Base-by-base conservation (phyloP, 2,888 invertebrate genomes). In the Melikaiella ostensackeni region DNA sequence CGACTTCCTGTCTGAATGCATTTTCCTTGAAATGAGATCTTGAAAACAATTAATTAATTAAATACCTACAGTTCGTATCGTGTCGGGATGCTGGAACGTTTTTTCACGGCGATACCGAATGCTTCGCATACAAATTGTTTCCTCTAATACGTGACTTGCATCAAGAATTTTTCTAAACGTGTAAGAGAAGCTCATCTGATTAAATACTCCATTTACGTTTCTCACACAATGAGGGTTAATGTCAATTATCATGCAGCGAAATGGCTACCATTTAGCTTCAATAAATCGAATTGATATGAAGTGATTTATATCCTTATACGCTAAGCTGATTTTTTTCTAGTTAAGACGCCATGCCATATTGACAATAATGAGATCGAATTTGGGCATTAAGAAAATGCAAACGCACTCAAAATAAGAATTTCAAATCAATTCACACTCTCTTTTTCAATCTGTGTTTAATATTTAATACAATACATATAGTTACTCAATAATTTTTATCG, bases 1-100 rank as follows among this genome's bases (percentile, higher is more conserved):
- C 24, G 19, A 42, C 38, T 64, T 21, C 30, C 16, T 57, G 24
- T 57, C 21, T n/a, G 21, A 24, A 21, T 57, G n/a, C 3, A 57
- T 9, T 21, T 57, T 77, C 13, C 30, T 35, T 61, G 63, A 59
- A 61, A 46, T 75, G 63, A 46, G 55, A 70, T 74, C 74, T 64
- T 38, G 62, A 35, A 74, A 75, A 74, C 64, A 76, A 79, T 79
- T 76, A 76, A 79, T 79, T 74, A 79, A 79, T 79, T 79, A 74
- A 76, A 76, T 66, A 79, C 76, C 74, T 76, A 73, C 75, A 76
- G 59, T 77, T 75, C 62, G 64, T 63, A 59, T 66, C 30, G 74
- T 62, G 75, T 78, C 9, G 70, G 35, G 35, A 57, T 61, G n/a
- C 78, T 76, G 66, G 62, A 50, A 59, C 30, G 76, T 55, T 74